These are phyloP conservation scores for Naso thynnoides DNA, from an alignment of 2,797 vertebrate genomes.

Conservation along the genomic window DNA sequence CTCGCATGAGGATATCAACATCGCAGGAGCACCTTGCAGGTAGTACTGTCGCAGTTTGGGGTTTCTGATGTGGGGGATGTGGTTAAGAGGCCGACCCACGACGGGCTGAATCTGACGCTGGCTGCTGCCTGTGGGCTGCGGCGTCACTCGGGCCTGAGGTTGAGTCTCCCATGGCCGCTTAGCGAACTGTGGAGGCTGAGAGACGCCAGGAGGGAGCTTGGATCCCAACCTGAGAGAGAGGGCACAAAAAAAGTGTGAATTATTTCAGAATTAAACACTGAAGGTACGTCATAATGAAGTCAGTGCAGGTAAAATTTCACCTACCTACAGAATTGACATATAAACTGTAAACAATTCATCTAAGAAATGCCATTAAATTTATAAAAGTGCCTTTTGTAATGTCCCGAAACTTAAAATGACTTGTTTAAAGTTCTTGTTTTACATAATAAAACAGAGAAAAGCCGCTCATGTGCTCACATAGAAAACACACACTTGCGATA, in stretches of 20 bases:
- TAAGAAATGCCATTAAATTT: too few species aligned
- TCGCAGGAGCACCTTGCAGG: slow-evolving; percentile 79
- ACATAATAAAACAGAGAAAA: not conserved
- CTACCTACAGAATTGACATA: too few species aligned
- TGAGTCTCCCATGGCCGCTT: slow-evolving; percentile 73
- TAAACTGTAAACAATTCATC: too few species aligned
- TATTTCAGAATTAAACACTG: not conserved
- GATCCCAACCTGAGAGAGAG: slow-evolving; percentile 77
- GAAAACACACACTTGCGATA: not conserved
- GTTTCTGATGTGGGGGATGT: slow-evolving; percentile 85
- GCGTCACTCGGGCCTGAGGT: slow-evolving; percentile 38
- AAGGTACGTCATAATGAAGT: not conserved
- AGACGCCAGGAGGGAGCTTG: slow-evolving; percentile 80
- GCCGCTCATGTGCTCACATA: not conserved
- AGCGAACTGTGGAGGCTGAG: slow-evolving; percentile 79
- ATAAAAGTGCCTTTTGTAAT: too few species aligned
- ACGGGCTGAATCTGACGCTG: slow-evolving; percentile 46
- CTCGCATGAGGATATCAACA: not conserved
- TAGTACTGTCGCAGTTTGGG: slow-evolving; percentile 87
- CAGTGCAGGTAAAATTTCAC: too few species aligned
- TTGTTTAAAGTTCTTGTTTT: not conserved
- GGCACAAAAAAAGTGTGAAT: not conserved
- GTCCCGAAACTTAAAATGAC: too few species aligned
- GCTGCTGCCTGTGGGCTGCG: slow-evolving; percentile 36
- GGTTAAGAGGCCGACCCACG: slow-evolving; percentile 71